Evolutionary conservation across 2,113 vertebrate genomes (phyloP).

Genomic region (Ursus arctos): DNA sequence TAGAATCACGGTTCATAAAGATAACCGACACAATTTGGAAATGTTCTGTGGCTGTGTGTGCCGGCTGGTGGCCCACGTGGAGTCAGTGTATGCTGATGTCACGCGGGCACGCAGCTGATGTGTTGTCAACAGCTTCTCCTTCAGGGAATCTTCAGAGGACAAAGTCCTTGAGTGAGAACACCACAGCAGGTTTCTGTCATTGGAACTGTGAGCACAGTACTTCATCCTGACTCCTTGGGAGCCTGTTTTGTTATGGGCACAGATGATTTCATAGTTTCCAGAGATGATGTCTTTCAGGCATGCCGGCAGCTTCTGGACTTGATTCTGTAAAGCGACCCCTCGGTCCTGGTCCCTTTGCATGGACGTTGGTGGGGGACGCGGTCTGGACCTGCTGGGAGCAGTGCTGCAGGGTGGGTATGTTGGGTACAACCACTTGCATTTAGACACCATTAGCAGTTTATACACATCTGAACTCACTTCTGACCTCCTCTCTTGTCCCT

Average conservation of each 20-base stretch:
- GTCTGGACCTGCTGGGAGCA: background rate
- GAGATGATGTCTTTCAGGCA: background rate
- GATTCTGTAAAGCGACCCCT: constrained; percentile 21
- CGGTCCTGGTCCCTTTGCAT: background rate
- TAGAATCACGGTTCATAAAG: background rate
- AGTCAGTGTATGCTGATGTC: fast-evolving
- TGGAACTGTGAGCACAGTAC: background rate
- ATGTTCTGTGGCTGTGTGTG: background rate
- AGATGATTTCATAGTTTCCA: background rate
- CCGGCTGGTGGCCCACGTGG: background rate
- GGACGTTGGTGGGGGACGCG: background rate
- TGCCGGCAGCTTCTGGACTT: background rate
- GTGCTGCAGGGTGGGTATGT: background rate
- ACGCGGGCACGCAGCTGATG: fast-evolving
- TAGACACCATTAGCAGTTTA: fast-evolving
- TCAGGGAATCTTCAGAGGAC: background rate
- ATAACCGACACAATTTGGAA: background rate
- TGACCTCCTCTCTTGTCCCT: background rate
- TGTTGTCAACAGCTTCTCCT: background rate
- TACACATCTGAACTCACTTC: fast-evolving
- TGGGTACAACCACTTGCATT: too few relatives aligned
- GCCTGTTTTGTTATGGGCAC: background rate
- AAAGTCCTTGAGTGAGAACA: background rate
- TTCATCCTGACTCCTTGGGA: background rate
- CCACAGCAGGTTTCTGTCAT: background rate